Evolutionary conservation across 2,113 vertebrate genomes (phyloP), one percentile per base, ranked within the genome.

Genomic region (Forbesichthys agassizii): DNA sequence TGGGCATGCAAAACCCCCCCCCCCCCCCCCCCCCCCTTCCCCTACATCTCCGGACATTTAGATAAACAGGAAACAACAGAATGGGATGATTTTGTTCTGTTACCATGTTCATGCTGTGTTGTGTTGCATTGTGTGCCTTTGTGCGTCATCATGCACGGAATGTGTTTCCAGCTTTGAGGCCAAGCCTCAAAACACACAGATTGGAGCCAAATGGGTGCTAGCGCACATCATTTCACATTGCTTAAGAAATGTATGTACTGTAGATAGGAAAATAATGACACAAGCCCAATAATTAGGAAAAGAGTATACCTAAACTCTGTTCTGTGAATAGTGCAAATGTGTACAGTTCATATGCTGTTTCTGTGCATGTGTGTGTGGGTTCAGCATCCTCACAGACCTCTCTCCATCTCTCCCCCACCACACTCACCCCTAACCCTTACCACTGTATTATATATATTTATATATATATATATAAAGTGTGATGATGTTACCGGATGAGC

Each of bases 11-110:
- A 73, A 71, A 66, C 54, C 64, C 77, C 68, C 56, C 60, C 14
- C 1, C 16, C 16, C 16, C 16, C 16, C 16, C 16, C 16, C 16
- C 16, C 16, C 16, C 16, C 16, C 16, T 16, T 16, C 16, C 16
- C 33, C 16, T 54, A 20, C 27, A 20, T 65, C 69, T 66, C 20
- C 27, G 66, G 65, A 77, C 51, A 77, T 75, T 67, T 64, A 75
- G 71, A 65, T 47, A 82, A 74, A 82, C 49, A 49, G 48, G 68
- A 72, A 64, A 76, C 20, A 65, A 74, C 73, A 81, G 73, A 83
- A 75, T 56, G 67, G 69, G 68, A 81, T 64, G 48, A 27, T 27
- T 27, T 27, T 27, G 20, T 27, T 27, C 27, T 27, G 27, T 27
- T 27, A 27, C 27, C 27, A 27, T 27, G 27, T 27, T 27, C 27